Conservation (phyloP, 2,113 vertebrate genomes). For the Oophaga pumilio region DNA sequence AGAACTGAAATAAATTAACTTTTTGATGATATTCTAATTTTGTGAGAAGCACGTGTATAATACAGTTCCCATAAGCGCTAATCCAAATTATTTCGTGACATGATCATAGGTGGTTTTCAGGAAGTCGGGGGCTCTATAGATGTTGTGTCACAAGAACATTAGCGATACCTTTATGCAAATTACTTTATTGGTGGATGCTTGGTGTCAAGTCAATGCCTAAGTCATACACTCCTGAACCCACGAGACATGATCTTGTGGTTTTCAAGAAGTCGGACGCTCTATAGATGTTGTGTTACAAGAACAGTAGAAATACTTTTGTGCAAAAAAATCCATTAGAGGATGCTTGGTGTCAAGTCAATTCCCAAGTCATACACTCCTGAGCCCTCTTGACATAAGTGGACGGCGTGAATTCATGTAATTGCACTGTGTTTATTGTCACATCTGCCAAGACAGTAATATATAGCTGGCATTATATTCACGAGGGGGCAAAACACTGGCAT, state of each 20-base stretch:
- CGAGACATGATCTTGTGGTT: not conserved
- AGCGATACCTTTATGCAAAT: no score
- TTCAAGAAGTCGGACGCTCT: not conserved
- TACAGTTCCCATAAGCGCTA: no score
- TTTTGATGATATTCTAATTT: no score
- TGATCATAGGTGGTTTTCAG: no score
- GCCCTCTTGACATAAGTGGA: not conserved
- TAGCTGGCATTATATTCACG: not conserved
- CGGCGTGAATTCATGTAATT: not conserved
- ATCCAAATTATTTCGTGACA: no score
- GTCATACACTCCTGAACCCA: no score
- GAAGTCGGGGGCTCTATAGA: no score
- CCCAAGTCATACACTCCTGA: not conserved
- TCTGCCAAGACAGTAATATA: not conserved
- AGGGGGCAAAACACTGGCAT: conserved; percentile 1
- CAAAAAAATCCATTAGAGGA: not conserved
- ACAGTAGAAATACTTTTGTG: not conserved
- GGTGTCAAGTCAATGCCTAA: no score
- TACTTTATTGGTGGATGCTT: no score
- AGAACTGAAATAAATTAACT: no score
- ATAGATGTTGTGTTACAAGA: not conserved
- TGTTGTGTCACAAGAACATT: no score
- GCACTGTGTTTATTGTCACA: not conserved
- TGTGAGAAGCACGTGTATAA: no score
- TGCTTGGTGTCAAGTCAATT: not conserved